Conservation (phyloP, 2,797 vertebrate genomes). For the Urocyon cinereoargenteus region DNA sequence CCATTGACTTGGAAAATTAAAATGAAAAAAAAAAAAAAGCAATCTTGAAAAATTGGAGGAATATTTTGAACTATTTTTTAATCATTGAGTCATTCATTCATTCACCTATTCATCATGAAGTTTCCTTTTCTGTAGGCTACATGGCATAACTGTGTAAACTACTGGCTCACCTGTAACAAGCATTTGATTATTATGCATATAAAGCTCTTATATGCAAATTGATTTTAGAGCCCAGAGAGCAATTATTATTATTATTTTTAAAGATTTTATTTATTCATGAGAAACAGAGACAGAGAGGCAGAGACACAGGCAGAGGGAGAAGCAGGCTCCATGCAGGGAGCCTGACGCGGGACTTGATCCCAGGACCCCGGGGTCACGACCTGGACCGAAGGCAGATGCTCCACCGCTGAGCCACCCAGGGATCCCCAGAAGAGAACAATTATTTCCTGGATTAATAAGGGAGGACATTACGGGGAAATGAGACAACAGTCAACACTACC, state of each 20-base stretch:
- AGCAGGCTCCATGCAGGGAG: no score
- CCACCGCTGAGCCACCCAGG: no score
- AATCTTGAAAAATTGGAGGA: neutral
- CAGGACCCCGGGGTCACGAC: no score
- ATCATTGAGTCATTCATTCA: neutral
- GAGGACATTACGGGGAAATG: neutral
- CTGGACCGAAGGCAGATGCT: no score
- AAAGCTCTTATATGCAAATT: neutral
- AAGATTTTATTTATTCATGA: no score
- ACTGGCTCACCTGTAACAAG: neutral
- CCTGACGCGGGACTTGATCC: no score
- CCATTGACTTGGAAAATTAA: no score
- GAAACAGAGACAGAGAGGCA: no score
- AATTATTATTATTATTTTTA: no score
- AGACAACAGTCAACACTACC: neutral
- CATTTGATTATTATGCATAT: neutral
- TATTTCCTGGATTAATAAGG: neutral
- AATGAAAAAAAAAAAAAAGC: no score
- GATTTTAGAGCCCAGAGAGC: neutral
- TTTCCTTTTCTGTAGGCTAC: constrained; percentile 11
- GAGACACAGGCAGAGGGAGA: no score
- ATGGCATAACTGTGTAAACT: neutral
- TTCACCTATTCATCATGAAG: neutral
- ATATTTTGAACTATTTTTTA: constrained; percentile 42
- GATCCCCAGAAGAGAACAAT: neutral